phyloP scores from a whole-genome alignment of 23 tunicate genomes.

The Trididemnum miniatum region DNA sequence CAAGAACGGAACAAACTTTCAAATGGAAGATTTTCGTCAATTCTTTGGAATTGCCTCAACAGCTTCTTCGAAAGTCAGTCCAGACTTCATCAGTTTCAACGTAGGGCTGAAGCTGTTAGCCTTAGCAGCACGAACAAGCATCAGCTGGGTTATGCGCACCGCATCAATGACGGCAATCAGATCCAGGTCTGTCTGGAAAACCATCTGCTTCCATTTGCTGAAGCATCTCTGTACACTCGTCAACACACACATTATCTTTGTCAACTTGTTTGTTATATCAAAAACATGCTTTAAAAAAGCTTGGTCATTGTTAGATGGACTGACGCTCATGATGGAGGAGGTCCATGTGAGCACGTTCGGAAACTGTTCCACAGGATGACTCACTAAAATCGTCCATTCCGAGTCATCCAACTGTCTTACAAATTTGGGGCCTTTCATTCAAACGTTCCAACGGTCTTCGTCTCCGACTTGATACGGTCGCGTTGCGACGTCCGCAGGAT shows the following conservation, averaged over 20 bases:
- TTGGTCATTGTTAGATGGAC: background rate
- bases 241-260: background rate
- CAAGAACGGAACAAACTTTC: too few relatives aligned
- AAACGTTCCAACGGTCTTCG: slow-evolving; percentile 3
- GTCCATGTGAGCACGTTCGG: background rate
- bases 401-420: background rate
- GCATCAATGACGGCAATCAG: too few relatives aligned
- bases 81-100: too few relatives aligned
- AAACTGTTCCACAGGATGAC: background rate
- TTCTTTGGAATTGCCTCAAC: too few relatives aligned
- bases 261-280: background rate
- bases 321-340: background rate
- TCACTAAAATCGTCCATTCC: background rate
- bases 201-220: too few relatives aligned
- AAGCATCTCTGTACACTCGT: too few relatives aligned
- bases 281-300: background rate
- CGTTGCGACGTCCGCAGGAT: slow-evolving; percentile 20
- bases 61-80: too few relatives aligned
- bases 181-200: too few relatives aligned
- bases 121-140: too few relatives aligned
- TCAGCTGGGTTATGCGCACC: too few relatives aligned
- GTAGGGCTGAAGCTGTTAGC: too few relatives aligned
- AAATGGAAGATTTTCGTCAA: too few relatives aligned
- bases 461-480: background rate
- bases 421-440: background rate